Evolutionary conservation across 2,797 vertebrate species (phyloP).

Genomic region (Tragelaphus eurycerus): DNA sequence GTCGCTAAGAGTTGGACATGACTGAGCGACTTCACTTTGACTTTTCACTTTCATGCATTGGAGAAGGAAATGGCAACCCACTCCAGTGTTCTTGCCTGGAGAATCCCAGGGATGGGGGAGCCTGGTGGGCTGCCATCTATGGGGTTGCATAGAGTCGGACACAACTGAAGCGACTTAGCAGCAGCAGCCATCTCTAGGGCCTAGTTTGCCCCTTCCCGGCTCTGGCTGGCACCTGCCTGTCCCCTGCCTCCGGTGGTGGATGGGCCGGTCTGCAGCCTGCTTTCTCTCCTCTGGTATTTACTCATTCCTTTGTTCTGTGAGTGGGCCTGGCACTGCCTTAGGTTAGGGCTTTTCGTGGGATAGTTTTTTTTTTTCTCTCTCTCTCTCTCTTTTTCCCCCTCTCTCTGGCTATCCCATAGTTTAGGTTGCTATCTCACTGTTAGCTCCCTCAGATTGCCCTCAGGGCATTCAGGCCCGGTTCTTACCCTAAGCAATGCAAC

Average conservation of each 20-base stretch:
- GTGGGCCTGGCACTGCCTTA: not conserved
- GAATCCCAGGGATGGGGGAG: too few relatives aligned
- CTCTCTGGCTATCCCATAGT: not conserved
- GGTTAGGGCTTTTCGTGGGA: not conserved
- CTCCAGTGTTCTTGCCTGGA: too few relatives aligned
- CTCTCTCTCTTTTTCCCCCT: accelerated
- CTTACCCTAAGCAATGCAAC: not conserved
- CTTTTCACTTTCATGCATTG: too few relatives aligned
- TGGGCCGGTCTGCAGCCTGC: not conserved
- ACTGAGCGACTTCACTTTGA: too few relatives aligned
- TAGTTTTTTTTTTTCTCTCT: not conserved
- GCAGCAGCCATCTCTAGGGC: not conserved
- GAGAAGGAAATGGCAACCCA: too few relatives aligned
- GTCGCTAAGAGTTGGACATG: too few relatives aligned
- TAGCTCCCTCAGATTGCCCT: not conserved
- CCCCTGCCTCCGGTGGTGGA: not conserved
- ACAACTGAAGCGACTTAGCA: too few relatives aligned
- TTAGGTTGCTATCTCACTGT: not conserved
- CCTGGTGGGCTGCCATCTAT: too few relatives aligned
- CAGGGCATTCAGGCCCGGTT: not conserved
- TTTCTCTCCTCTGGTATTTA: not conserved
- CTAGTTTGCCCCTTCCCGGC: not conserved
- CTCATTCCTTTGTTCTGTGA: not conserved
- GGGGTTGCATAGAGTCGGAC: too few relatives aligned
- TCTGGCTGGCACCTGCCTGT: not conserved